Conservation (phyloP, 2,888 invertebrate species). For the Limulus polyphemus region DNA sequence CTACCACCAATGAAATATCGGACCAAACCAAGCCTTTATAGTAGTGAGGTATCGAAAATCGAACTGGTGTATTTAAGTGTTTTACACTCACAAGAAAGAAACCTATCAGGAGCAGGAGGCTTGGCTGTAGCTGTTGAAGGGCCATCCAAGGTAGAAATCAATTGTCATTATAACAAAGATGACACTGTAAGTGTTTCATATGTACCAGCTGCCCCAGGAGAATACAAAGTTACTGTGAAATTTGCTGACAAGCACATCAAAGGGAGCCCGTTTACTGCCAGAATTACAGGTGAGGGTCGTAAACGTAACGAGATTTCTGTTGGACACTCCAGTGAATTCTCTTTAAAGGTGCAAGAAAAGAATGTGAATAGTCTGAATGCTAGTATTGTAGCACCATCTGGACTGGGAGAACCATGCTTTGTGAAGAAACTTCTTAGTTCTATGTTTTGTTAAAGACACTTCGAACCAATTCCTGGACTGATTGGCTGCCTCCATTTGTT, state of each 20-base stretch:
- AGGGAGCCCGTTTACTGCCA: conserved; percentile 85
- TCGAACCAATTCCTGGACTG: too few species aligned
- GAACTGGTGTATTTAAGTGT: too few species aligned
- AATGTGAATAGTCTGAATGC: conserved; percentile 82
- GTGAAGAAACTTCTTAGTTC: conserved; percentile 83
- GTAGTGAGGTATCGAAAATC: too few species aligned
- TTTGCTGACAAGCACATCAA: conserved; percentile 92
- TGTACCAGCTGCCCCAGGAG: too few species aligned
- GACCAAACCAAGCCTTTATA: too few species aligned
- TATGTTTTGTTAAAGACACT: too few species aligned
- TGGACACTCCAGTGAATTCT: conserved; percentile 92
- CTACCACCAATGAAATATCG: too few species aligned
- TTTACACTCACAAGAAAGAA: too few species aligned
- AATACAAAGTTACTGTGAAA: too few species aligned
- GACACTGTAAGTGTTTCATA: too few species aligned
- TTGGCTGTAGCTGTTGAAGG: conserved; percentile 91
- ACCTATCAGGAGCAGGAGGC: too few species aligned
- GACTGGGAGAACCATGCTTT: conserved; percentile 93
- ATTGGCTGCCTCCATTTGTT: too few species aligned
- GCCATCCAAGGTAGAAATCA: conserved; percentile 85
- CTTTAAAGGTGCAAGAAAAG: conserved; percentile 76
- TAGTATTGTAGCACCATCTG: conserved; percentile 83
- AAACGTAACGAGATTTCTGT: conserved; percentile 95
- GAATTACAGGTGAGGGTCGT: conserved; percentile 72
- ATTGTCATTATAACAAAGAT: conserved; percentile 94